A percentile compares a stretch with the other conserved stretches of the same genome.
These are phyloP conservation scores for Perccottus glenii DNA, from an alignment of 2,113 vertebrate species.

Conservation along the genomic window DNA sequence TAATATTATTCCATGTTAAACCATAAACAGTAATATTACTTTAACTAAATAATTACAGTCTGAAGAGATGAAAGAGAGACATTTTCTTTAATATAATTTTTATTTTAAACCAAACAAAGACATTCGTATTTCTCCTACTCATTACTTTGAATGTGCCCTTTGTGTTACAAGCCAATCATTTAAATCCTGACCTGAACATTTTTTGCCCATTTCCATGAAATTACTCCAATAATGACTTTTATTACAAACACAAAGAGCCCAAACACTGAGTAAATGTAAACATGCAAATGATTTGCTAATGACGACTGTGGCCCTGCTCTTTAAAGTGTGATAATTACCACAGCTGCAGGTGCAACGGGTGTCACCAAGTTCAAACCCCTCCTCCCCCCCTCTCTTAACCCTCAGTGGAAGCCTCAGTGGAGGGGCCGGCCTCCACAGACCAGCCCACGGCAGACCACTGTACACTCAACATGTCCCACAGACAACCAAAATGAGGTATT, in stretches of 20 bases:
- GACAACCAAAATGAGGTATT: too few species aligned
- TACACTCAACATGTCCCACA: too few species aligned
- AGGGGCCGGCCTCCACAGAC: too few species aligned
- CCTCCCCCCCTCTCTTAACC: slow-evolving; percentile 15
- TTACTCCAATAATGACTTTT: not conserved
- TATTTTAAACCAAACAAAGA: too few species aligned
- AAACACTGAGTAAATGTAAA: not conserved
- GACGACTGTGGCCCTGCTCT: not conserved
- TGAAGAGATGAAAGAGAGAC: too few species aligned
- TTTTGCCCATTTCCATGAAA: not conserved
- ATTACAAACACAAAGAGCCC: not conserved
- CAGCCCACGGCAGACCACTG: too few species aligned
- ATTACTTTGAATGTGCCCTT: not conserved
- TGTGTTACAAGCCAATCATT: not conserved
- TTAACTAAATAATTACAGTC: too few species aligned
- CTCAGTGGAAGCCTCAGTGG: too few species aligned
- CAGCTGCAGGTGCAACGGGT: slow-evolving; percentile 87
- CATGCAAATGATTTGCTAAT: not conserved
- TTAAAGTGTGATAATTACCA: slow-evolving; percentile 65
- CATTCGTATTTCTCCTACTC: too few species aligned
- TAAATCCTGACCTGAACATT: not conserved
- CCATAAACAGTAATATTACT: too few species aligned
- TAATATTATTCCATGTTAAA: too few species aligned
- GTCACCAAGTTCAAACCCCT: slow-evolving; percentile 72
- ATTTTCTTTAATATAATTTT: too few species aligned